Evolutionary conservation across 2,797 vertebrate genomes (phyloP), one percentile per base, ranked within the genome.

Genomic region (Enteromius anoplus): DNA sequence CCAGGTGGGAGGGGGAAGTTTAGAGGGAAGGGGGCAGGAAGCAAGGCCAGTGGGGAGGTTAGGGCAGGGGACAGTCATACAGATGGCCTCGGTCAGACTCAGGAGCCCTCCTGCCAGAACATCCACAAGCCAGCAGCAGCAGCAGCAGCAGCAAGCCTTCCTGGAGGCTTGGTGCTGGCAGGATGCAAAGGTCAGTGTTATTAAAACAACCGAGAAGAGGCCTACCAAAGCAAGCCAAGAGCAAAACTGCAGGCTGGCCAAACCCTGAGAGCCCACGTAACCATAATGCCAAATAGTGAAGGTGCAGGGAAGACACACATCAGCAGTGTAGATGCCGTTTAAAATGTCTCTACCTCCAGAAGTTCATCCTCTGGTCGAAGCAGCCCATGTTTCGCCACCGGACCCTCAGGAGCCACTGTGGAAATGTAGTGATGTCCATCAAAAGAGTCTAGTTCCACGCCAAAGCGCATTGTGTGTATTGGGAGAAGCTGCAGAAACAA

Each of bases 381-480:
- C 60, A 95, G 88, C 53, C 94, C 95, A n/a, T 97, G 94, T 45
- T 89, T 87, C 55, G 96, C 96, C 71, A 95, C 91, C 0, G 96
- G 96, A 60, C 96, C 96, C 40, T 96, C 96, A 4, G 97, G 93
- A 78, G 91, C 94, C 91, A 99, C 91, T 0, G 97, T 98, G 55
- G 97, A 99, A 87, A 99, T 95, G 85, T 98, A 98, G 90, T 99
- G 98, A 84, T 98, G 98, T 0, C 98, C 98, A 68, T 99, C 95
- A 75, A 97, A 99, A 0, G 98, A 97, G 92, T 99, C 97, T 81
- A 99, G 88, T 90, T 99, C 97, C 40, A 99, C 93, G 0, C 98
- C 98, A 11, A 99, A 92, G 83, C 97, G 96, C 91, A 97, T 92
- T 0, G 96, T 97, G 90, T 99, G 98, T 85, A 98, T 94, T 4